Evolutionary conservation across 2,888 invertebrate genomes (phyloP).

Genomic region (Plutella xylostella): DNA sequence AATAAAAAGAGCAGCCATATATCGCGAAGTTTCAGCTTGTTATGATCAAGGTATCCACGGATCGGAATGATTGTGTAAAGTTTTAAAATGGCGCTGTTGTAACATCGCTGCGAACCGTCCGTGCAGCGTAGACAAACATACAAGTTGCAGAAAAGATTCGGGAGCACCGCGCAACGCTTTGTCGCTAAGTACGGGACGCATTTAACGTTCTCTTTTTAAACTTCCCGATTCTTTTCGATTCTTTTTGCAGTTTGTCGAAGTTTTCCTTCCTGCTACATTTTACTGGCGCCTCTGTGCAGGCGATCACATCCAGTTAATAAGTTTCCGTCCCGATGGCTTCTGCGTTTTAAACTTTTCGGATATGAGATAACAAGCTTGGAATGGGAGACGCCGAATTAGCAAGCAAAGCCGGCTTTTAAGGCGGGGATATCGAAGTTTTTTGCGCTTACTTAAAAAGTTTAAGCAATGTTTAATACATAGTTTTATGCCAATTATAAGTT

Average conservation of each 20-base stretch:
- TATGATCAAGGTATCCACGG: conserved; percentile 41
- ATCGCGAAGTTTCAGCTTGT: conserved; percentile 44
- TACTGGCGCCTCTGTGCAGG: conserved; percentile 55
- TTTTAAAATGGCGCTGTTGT: conserved; percentile 33
- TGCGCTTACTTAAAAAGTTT: neutral
- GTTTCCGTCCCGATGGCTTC: conserved; percentile 65
- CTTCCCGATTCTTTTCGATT: conserved; percentile 53
- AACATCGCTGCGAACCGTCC: conserved; percentile 23
- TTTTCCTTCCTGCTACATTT: conserved; percentile 65
- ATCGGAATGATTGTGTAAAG: conserved; percentile 36
- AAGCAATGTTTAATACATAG: neutral
- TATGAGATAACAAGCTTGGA: conserved; percentile 68
- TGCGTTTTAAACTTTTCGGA: conserved; percentile 69
- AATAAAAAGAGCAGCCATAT: conserved; percentile 50
- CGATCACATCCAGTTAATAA: conserved; percentile 70
- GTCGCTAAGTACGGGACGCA: conserved; percentile 46
- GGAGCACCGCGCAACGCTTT: neutral
- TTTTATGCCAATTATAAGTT: too few species aligned
- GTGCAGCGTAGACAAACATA: conserved; percentile 30
- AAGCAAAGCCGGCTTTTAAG: conserved; percentile 34
- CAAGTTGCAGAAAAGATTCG: conserved; percentile 15
- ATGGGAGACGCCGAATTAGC: conserved; percentile 61
- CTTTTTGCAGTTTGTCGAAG: conserved; percentile 60
- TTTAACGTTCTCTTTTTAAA: conserved; percentile 63
- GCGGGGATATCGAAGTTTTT: too few species aligned